A percentile compares a stretch with the other conserved stretches of the same genome.
Evolutionary conservation across 1,140 invertebrate species (phyloP).

Genomic region (Arion vulgaris): DNA sequence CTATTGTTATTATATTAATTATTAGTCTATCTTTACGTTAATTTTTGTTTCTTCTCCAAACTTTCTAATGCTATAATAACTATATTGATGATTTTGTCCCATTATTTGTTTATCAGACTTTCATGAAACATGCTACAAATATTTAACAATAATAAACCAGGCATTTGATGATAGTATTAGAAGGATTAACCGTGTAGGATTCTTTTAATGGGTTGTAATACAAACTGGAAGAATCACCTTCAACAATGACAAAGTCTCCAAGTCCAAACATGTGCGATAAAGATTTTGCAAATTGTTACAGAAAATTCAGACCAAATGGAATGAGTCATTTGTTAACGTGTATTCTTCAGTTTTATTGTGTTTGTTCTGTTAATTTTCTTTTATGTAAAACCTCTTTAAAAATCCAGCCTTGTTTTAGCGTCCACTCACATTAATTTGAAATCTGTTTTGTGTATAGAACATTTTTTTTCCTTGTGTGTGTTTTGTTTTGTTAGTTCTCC

Average conservation of each 20-base stretch:
- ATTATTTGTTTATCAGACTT: constrained; percentile 30
- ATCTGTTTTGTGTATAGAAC: too few species aligned
- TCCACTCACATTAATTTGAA: too few species aligned
- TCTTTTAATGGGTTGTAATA: neutral
- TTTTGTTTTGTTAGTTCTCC: too few species aligned
- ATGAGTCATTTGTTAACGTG: too few species aligned
- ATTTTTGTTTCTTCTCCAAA: neutral
- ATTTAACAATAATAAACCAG: neutral
- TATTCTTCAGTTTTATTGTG: neutral
- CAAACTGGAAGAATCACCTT: neutral
- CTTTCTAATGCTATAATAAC: neutral
- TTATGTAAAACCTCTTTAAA: too few species aligned
- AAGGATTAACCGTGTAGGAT: neutral
- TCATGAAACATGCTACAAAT: neutral
- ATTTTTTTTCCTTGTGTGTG: too few species aligned
- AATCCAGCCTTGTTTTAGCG: too few species aligned
- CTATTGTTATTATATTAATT: neutral
- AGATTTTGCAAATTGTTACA: too few species aligned
- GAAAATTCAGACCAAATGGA: too few species aligned
- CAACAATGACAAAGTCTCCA: constrained; percentile 24
- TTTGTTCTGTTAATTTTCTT: neutral
- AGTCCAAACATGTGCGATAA: constrained; percentile 34
- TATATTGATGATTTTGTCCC: constrained; percentile 16
- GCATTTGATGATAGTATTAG: neutral
- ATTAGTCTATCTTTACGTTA: neutral